Evolutionary conservation across 2,888 invertebrate species (phyloP), one percentile per base, ranked within the genome.

Genomic region (Cyaniris semiargus): DNA sequence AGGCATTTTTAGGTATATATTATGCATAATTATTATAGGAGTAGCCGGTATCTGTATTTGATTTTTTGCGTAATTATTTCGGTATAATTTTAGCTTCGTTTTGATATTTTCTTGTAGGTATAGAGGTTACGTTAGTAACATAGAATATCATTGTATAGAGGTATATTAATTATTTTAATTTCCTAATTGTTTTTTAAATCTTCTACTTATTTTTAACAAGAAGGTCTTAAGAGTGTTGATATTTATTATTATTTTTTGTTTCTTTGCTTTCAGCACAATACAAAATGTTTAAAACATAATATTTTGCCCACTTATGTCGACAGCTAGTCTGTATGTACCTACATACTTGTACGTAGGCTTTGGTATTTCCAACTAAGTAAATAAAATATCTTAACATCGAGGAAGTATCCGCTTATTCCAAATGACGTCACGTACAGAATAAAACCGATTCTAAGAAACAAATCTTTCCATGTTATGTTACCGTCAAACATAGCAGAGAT

Each of bases 401-500:
- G 72, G 72, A 71, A 70, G 75, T 75, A 66, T 0, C 18, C 79
- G 75, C 74, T 74, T 76, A 76, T 79, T 78, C 76, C 31, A 77
- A 79, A 72, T 92, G 91, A 92, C 92, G 92, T 92, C 92, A 92
- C 86, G 85, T 84, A 85, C 90, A 84, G 85, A 92, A 92, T 93
- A 92, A 92, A 92, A 90, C 88, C 86, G 86, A 86, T 92, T 92
- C 93, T 82, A 85, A 90, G 92, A 92, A 92, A 84, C 84, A 85
- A 88, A 87, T 86, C 88, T 88, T 88, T 86, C 86, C 87, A 79
- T 81, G 15, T n/a, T 13, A 66, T 66, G 66, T 66, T 66, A 66
- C 66, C 27, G 66, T 66, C 66, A 27, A 31, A 66, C 27, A 23
- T 66, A 10, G 15, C 13, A 15, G 1, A 27, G 1, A 60, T 60